Evolutionary conservation across 2,797 vertebrate genomes (phyloP), one percentile per base, ranked within the genome.

Genomic region (Gymnocypris eckloni): DNA sequence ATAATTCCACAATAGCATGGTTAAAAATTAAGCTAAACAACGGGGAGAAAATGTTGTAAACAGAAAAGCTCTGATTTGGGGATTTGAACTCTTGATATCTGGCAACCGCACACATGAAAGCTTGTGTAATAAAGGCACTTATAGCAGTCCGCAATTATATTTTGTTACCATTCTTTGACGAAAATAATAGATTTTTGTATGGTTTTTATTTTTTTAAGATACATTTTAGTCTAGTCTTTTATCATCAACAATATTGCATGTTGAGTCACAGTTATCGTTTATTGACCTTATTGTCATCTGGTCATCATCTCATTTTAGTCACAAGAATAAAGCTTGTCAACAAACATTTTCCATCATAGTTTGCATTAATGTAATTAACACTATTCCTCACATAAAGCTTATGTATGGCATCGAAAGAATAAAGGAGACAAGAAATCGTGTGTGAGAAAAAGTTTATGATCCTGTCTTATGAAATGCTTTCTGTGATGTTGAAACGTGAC

Each of bases 121-220:
- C 56, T n/a, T 59, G 22, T 59, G 9, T 59, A 59, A 4, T 59
- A 11, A 1, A n/a, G 56, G 22, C 22, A 4, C 22, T 1, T n/a
- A n/a, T 9, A n/a, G 9, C 22, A 59, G 56, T 59, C 56, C 2
- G 3, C 56, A 4, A 59, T 59, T 10, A 4, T 61, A 25, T n/a
- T n/a, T 59, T n/a, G 22, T n/a, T 0, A 4, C 9, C 1, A 4
- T n/a, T 6, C 8, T n/a, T n/a, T 0, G 9, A n/a, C 0, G 9
- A 56, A 54, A 54, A 7, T 8, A 54, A 8, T 6, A 54, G 18
- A 9, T n/a, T 56, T 56, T 56, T 56, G 2, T 22, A 9, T 56
- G 9, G 20, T 4, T 56, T 4, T 56, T 5, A 2, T 56, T 22
- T 8, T 56, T 22, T 50, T 59, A n/a, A n/a, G 54, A 59, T 56